A percentile compares a stretch with the other conserved stretches of the same genome.
These are phyloP conservation scores for Pyrgilauda ruficollis DNA, from an alignment of 2,113 vertebrate species.

Conservation along the genomic window DNA sequence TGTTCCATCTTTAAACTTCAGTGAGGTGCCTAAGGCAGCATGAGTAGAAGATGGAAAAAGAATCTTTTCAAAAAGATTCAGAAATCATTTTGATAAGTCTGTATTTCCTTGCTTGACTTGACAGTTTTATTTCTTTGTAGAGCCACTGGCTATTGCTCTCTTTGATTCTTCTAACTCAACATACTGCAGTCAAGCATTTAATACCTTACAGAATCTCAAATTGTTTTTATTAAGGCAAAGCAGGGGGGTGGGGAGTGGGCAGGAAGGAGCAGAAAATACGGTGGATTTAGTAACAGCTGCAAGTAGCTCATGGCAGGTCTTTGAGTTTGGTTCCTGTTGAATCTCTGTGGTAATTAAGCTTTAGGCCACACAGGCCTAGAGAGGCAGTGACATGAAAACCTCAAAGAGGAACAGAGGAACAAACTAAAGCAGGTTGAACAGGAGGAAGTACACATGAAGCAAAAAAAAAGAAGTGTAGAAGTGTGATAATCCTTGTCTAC, in stretches of 20 bases:
- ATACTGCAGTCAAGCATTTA: conserved; percentile 19
- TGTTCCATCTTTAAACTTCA: conserved; percentile 38
- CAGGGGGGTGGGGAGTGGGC: not conserved
- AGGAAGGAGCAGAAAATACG: not conserved
- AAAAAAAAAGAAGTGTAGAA: not conserved
- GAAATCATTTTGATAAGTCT: conserved; percentile 37
- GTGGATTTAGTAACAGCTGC: not conserved
- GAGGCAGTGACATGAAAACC: not conserved
- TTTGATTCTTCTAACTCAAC: conserved; percentile 30
- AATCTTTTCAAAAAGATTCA: conserved; percentile 48
- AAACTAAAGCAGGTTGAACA: not conserved
- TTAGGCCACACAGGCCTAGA: not conserved
- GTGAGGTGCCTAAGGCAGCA: conserved; percentile 23
- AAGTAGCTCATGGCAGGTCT: not conserved
- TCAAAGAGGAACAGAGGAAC: not conserved
- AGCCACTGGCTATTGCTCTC: conserved; percentile 3
- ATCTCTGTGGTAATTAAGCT: not conserved
- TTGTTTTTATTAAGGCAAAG: not conserved
- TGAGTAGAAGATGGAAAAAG: not conserved
- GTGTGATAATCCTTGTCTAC: not conserved
- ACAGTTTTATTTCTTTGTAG: conserved; percentile 49
- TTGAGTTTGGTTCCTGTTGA: not conserved
- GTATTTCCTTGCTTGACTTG: conserved; percentile 44
- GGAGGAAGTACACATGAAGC: not conserved
- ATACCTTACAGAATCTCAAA: not conserved